These are phyloP conservation scores for Danio aesculapii DNA, from an alignment of 2,797 vertebrate species.

Conservation along the genomic window DNA sequence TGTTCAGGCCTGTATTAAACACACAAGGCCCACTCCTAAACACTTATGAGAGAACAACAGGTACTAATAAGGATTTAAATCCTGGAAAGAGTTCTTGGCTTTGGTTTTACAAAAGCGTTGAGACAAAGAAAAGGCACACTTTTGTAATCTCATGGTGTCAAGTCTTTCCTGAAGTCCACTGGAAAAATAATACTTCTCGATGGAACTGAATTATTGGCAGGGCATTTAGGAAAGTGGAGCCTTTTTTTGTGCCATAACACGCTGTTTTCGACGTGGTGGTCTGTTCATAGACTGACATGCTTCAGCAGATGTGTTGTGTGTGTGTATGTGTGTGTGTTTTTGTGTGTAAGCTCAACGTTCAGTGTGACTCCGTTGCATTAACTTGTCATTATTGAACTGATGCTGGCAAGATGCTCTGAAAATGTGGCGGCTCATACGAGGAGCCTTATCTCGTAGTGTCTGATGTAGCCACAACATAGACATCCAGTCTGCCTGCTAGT, in stretches of 20 bases:
- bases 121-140: background rate
- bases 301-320: conserved; percentile 21
- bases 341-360: conserved; percentile 13
- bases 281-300: conserved; percentile 31
- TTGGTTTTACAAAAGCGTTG: conserved; percentile 4
- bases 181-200: conserved; percentile 8
- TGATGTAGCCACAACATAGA: background rate
- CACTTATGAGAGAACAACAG: conserved; percentile 1
- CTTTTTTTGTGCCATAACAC: conserved; percentile 26
- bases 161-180: background rate
- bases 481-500: background rate
- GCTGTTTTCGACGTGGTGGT: conserved; percentile 28
- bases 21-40: background rate
- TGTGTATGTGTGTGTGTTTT: background rate
- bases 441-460: conserved; percentile 16
- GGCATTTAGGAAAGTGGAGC: conserved; percentile 27
- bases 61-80: conserved; percentile 20
- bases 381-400: background rate
- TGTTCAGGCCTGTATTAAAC: conserved; percentile 6
- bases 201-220: conserved; percentile 29
- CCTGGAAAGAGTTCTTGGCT: conserved; percentile 5
- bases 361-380: background rate
- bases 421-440: background rate
- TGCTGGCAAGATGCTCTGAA: conserved; percentile 13
- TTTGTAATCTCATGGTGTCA: conserved; percentile 13